Conservation (phyloP, 2,888 invertebrate genomes). For the Euspilapteryx auroguttella region DNA sequence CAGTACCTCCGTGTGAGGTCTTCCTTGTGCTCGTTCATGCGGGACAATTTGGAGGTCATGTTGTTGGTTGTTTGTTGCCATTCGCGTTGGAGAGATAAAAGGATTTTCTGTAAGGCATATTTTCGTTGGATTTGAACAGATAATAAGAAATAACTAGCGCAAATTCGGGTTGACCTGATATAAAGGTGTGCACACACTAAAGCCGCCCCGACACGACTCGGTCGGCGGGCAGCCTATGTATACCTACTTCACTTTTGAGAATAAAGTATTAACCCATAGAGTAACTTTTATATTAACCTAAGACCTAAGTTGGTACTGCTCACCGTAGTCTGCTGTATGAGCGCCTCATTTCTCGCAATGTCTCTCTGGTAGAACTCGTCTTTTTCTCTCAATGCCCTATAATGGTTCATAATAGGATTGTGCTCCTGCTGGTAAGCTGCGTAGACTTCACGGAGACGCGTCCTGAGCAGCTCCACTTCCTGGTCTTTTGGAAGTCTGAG, state of each 20-base stretch:
- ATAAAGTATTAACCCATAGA: too few species aligned
- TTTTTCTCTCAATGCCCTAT: slow-evolving; percentile 35
- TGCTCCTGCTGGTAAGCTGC: slow-evolving; percentile 33
- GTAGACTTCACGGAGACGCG: slow-evolving; percentile 34
- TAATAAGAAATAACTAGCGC: too few species aligned
- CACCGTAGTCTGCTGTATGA: slow-evolving; percentile 34
- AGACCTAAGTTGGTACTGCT: too few species aligned
- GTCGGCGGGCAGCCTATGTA: too few species aligned
- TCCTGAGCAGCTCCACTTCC: slow-evolving; percentile 39
- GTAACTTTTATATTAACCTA: too few species aligned
- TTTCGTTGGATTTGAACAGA: too few species aligned
- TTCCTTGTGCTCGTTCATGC: slow-evolving; percentile 44
- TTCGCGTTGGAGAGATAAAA: slow-evolving; percentile 48
- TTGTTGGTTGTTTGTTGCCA: slow-evolving; percentile 40
- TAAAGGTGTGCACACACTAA: too few species aligned
- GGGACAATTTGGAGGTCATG: slow-evolving; percentile 39
- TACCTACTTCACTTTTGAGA: too few species aligned
- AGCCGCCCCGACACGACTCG: background rate
- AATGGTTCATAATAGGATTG: slow-evolving; percentile 44
- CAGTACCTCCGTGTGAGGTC: slow-evolving; percentile 42
- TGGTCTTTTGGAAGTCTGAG: slow-evolving; percentile 39
- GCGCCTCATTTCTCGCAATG: slow-evolving; percentile 34
- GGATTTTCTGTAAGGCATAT: slow-evolving; percentile 34
- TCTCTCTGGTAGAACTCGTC: slow-evolving; percentile 56
- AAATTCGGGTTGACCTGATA: too few species aligned